A percentile compares a stretch with the other conserved stretches of the same genome.
Conservation (phyloP, 2,113 vertebrate species). For the Barbus barbus region DNA sequence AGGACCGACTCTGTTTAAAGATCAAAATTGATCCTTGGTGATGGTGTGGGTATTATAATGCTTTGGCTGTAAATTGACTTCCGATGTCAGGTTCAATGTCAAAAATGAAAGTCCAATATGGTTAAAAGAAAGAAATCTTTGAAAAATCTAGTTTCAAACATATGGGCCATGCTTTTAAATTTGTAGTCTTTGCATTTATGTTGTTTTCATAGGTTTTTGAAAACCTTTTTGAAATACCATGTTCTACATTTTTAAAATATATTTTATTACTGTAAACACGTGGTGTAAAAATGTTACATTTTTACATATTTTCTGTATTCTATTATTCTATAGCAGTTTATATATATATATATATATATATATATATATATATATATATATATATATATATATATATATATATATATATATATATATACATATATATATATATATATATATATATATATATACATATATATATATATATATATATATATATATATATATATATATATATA, state of each 20-base stretch:
- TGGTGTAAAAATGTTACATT: not conserved
- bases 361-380: not conserved
- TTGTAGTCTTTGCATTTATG: not conserved
- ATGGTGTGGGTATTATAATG: not conserved
- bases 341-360: not conserved
- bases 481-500: not conserved
- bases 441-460: not conserved
- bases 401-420: not conserved
- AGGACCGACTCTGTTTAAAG: not conserved
- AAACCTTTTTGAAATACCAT: not conserved
- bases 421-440: not conserved
- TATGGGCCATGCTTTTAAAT: not conserved
- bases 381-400: not conserved
- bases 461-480: not conserved
- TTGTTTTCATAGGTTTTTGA: not conserved
- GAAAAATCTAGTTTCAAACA: not conserved
- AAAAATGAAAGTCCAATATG: not conserved
- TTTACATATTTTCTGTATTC: not conserved
- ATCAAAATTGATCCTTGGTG: not conserved
- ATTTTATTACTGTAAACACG: too few species aligned
- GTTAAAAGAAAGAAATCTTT: not conserved
- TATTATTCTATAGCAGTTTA: not conserved
- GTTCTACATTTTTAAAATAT: not conserved
- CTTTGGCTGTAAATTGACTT: not conserved
- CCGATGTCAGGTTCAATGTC: conserved; percentile 7